These are phyloP conservation scores for Micronycteris hirsuta DNA, from an alignment of 2,113 vertebrate species.

Conservation along the genomic window DNA sequence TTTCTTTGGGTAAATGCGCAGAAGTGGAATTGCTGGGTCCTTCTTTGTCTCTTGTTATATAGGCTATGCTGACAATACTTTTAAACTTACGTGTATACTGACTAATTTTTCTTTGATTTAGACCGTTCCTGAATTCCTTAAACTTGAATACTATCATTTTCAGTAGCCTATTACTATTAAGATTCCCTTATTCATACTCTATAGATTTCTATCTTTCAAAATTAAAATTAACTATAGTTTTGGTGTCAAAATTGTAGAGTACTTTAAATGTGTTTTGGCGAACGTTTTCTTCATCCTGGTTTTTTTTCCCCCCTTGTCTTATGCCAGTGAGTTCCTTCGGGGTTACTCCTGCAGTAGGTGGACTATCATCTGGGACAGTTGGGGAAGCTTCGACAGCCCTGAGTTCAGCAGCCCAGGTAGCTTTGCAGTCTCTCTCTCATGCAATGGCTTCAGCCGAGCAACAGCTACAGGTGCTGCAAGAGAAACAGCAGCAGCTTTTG, in stretches of 20 bases:
- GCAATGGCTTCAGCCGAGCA: conserved; percentile 99
- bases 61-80: neutral
- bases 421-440: conserved; percentile 98
- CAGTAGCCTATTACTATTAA: neutral
- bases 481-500: conserved; percentile 99
- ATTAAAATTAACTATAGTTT: neutral
- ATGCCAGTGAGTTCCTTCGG: conserved; percentile 97
- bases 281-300: conserved; percentile 36
- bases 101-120: neutral
- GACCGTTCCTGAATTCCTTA: neutral
- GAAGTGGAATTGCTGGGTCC: neutral
- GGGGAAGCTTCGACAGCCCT: conserved; percentile 98
- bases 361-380: conserved; percentile 92
- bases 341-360: conserved; percentile 93
- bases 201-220: neutral
- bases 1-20: neutral
- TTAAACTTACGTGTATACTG: neutral
- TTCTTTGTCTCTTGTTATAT: neutral
- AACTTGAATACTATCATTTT: neutral
- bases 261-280: neutral
- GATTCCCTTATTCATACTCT: neutral
- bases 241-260: neutral
- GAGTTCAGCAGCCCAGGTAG: conserved; percentile 98
- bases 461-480: conserved; percentile 99
- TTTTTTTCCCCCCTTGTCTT: conserved; percentile 69